Conservation (phyloP, 2,797 vertebrate species). For the Mallotus villosus region DNA sequence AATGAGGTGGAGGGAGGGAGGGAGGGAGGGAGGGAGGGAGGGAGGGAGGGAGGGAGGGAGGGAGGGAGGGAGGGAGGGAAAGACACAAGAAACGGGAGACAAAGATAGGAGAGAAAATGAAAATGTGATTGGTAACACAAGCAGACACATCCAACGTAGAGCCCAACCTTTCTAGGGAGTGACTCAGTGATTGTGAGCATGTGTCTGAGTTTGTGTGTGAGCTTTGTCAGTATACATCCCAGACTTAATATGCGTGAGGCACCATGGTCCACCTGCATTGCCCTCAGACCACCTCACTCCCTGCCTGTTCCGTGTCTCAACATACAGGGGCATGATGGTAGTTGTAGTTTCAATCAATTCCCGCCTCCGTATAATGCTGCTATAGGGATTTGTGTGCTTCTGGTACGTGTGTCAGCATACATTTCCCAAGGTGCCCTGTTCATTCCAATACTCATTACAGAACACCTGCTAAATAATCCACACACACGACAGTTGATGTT, state of each 20-base stretch:
- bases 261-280: too few species aligned
- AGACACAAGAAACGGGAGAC: not conserved
- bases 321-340: too few species aligned
- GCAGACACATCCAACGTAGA: conserved; percentile 27
- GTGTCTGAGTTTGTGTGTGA: not conserved
- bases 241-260: too few species aligned
- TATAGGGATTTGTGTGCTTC: not conserved
- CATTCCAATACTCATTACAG: not conserved
- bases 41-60: conserved; percentile 1
- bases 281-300: too few species aligned
- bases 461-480: not conserved
- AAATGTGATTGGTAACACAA: conserved; percentile 15
- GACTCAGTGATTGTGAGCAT: conserved; percentile 9
- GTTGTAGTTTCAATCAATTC: too few species aligned
- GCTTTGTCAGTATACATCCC: too few species aligned
- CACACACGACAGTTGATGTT: too few species aligned
- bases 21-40: not conserved
- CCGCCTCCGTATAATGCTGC: too few species aligned
- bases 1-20: conserved; percentile 17
- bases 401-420: not conserved
- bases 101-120: conserved; percentile 24
- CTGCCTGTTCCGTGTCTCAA: too few species aligned
- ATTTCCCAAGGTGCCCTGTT: conserved; percentile 3
- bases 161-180: not conserved
- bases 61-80: conserved; percentile 19